Conservation (phyloP, 2,797 vertebrate species). For the Melanotaenia pygmaea region DNA sequence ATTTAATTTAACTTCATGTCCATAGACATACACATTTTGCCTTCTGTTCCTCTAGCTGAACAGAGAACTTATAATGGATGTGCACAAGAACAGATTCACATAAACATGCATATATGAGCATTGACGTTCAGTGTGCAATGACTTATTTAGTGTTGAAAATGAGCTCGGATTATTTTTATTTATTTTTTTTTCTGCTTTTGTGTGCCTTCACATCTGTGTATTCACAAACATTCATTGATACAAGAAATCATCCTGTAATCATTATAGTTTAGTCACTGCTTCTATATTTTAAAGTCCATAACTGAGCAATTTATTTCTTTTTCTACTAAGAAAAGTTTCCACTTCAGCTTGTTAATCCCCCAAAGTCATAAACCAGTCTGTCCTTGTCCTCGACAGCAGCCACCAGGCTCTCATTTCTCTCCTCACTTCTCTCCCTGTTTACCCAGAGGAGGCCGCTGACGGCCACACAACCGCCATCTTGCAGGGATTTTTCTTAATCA, state of each 20-base stretch:
- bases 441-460: constrained; percentile 70
- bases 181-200: constrained; percentile 14
- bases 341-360: constrained; percentile 75
- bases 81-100: constrained; percentile 4
- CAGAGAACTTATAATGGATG: neutral
- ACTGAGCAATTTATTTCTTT: constrained; percentile 61
- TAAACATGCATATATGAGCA: neutral
- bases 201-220: constrained; percentile 6
- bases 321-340: constrained; percentile 73
- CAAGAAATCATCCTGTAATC: constrained; percentile 25
- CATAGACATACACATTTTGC: neutral
- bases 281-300: constrained; percentile 47
- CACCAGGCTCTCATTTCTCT: constrained; percentile 66
- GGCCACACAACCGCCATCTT: constrained; percentile 73
- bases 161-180: neutral
- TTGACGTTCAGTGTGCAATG: neutral
- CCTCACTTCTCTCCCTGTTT: constrained; percentile 68
- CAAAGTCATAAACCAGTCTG: constrained; percentile 74
- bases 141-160: neutral
- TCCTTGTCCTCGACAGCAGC: constrained; percentile 75
- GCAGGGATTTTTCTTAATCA: constrained; percentile 80
- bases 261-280: constrained; percentile 20
- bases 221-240: constrained; percentile 27
- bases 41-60: neutral
- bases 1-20: neutral